phyloP scores from a whole-genome alignment of 1,140 invertebrate species.

The Euura saliciscinereae region DNA sequence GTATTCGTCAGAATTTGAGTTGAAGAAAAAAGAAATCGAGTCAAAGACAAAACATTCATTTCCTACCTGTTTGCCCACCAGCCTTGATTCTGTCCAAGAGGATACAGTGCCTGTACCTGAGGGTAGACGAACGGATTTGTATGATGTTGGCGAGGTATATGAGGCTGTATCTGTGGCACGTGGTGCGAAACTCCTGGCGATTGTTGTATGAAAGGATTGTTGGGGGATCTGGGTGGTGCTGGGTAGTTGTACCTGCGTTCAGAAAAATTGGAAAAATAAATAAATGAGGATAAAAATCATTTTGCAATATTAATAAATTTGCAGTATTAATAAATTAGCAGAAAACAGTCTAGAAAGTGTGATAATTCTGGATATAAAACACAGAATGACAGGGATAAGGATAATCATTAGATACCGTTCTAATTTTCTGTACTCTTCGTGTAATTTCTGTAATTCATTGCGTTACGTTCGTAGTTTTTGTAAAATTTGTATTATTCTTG shows the following conservation, averaged over 20 bases:
- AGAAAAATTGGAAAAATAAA: background rate
- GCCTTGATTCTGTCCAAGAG: slow-evolving; percentile 30
- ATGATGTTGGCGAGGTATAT: background rate
- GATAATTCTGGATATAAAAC: too few species aligned
- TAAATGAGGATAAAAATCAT: slow-evolving; percentile 15
- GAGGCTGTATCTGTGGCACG: slow-evolving; percentile 14
- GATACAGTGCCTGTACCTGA: slow-evolving; percentile 13
- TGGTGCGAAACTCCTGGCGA: background rate
- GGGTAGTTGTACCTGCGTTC: slow-evolving; percentile 32
- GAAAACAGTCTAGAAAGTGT: too few species aligned
- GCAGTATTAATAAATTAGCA: too few species aligned
- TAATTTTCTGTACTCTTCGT: too few species aligned
- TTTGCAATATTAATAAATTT: slow-evolving; percentile 16
- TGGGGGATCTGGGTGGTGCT: slow-evolving; percentile 19
- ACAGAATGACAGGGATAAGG: too few species aligned
- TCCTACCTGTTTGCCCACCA: slow-evolving; percentile 45
- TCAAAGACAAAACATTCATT: slow-evolving; percentile 11
- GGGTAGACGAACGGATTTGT: slow-evolving; percentile 3
- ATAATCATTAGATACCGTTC: too few species aligned
- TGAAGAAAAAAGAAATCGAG: slow-evolving; percentile 14
- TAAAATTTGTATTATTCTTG: too few species aligned
- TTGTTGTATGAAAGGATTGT: slow-evolving; percentile 29
- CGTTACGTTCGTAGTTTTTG: too few species aligned
- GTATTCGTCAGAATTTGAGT: slow-evolving; percentile 22
- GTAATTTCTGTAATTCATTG: too few species aligned